Evolutionary conservation across 2,113 vertebrate genomes (phyloP).

Genomic region (Toxostoma redivivum): DNA sequence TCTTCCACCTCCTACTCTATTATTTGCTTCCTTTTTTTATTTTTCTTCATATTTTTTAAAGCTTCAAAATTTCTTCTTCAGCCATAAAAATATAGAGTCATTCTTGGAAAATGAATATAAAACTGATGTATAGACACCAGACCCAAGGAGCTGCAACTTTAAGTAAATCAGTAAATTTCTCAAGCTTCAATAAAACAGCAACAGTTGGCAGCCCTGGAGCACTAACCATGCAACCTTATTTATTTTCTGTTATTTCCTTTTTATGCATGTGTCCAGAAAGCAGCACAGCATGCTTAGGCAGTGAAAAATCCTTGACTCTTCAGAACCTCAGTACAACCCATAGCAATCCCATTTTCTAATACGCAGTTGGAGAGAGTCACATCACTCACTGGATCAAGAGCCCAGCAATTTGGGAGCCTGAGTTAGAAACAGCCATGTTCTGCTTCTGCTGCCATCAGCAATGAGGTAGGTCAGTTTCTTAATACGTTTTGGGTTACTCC

Average conservation of each 20-base stretch:
- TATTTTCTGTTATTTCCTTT: constrained; percentile 17
- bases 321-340: not conserved
- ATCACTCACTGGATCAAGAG: not conserved
- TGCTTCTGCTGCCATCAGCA: not conserved
- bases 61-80: not conserved
- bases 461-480: not conserved
- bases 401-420: not conserved
- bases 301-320: not conserved
- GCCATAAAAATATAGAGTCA: not conserved
- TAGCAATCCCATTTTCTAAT: not conserved
- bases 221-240: not conserved
- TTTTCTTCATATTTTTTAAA: constrained; percentile 3
- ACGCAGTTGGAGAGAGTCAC: not conserved
- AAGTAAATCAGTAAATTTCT: constrained; percentile 11
- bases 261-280: not conserved
- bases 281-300: not conserved
- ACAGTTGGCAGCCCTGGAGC: not conserved
- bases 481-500: not conserved
- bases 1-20: not conserved
- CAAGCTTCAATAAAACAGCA: not conserved
- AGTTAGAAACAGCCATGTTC: not conserved
- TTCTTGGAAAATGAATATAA: not conserved
- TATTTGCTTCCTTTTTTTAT: not conserved
- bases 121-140: not conserved
- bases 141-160: not conserved